Conservation (phyloP, 2,113 vertebrate genomes). For the Podilymbus podiceps region DNA sequence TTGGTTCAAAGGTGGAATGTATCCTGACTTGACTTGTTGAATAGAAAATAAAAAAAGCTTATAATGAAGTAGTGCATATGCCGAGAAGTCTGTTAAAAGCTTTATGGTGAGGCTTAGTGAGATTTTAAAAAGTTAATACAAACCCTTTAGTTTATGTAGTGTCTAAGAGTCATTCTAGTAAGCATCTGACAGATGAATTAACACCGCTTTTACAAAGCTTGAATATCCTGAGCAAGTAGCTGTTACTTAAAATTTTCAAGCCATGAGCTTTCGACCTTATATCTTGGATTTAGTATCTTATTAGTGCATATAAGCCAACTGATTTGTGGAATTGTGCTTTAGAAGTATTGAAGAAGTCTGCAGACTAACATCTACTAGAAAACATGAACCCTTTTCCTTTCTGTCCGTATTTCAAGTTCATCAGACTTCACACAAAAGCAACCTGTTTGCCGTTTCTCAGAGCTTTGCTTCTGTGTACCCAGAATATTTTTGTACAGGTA, state of each 20-base stretch:
- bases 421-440: accelerated
- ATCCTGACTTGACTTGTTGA: neutral
- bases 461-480: accelerated
- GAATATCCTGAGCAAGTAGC: neutral
- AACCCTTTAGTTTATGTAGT: neutral
- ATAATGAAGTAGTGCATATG: neutral
- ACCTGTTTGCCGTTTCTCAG: accelerated
- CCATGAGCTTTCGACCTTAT: neutral
- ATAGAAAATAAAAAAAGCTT: neutral
- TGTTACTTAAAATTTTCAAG: neutral
- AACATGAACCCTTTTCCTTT: accelerated
- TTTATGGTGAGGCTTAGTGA: neutral
- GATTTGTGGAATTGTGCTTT: neutral
- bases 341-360: accelerated
- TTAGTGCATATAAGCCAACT: neutral
- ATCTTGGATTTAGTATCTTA: neutral
- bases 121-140: neutral
- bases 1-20: neutral
- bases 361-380: neutral
- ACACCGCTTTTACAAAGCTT: neutral
- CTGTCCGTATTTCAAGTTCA: neutral
- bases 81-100: neutral
- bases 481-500: accelerated
- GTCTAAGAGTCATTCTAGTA: neutral
- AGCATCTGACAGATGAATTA: neutral